Percentiles rank a stretch among this genome's conserved stretches.
These are phyloP conservation scores for Agelas oroides DNA, from an alignment of 37 sponge, comb jelly and placozoan species.

Conservation along the genomic window DNA sequence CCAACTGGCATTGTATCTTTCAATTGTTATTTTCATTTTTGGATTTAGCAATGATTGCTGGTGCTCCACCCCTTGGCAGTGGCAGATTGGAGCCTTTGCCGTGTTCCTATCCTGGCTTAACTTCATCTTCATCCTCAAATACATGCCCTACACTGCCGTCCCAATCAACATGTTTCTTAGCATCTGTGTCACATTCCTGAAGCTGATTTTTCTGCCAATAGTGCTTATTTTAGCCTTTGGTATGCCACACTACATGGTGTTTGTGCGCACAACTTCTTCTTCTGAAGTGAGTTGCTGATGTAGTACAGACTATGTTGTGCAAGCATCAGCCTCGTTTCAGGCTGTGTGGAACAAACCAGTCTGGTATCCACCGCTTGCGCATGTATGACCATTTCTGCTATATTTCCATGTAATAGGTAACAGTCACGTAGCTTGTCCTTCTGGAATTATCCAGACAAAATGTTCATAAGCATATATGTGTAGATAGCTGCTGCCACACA, in stretches of 20 bases:
- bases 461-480: too few species aligned
- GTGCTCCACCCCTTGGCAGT: slow-evolving; percentile 8
- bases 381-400: too few species aligned
- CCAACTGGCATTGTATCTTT: slow-evolving; percentile 3
- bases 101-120: slow-evolving; percentile 47
- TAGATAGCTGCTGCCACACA: too few species aligned
- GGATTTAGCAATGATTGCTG: not conserved
- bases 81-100: slow-evolving; percentile 44
- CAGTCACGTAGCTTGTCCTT: too few species aligned
- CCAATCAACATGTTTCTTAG: slow-evolving; percentile 31
- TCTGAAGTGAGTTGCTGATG: not conserved
- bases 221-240: slow-evolving; percentile 26
- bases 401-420: too few species aligned
- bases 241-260: slow-evolving; percentile 44
- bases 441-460: too few species aligned
- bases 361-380: too few species aligned
- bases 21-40: slow-evolving; percentile 7
- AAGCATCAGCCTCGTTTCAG: not conserved
- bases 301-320: not conserved
- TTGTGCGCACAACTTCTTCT: not conserved
- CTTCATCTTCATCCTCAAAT: slow-evolving; percentile 17
- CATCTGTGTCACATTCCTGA: slow-evolving; percentile 12
- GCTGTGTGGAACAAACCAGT: not conserved
- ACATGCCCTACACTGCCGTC: slow-evolving; percentile 20
- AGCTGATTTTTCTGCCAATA: slow-evolving; percentile 22